A percentile compares a stretch with the other conserved stretches of the same genome.
These are phyloP conservation scores for Aythya fuligula DNA, from an alignment of 2,797 vertebrate genomes.

Conservation along the genomic window DNA sequence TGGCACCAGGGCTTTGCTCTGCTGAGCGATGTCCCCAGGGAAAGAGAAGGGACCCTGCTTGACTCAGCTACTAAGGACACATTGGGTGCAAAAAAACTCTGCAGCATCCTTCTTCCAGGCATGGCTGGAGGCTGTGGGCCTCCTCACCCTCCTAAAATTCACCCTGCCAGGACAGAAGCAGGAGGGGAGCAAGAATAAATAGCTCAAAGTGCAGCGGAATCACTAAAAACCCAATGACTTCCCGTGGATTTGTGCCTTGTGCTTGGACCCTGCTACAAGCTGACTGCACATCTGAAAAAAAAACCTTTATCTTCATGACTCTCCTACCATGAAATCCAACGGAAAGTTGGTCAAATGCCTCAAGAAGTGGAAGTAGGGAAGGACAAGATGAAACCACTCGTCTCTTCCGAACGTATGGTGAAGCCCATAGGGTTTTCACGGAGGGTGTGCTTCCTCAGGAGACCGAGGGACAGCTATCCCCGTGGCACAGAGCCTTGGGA, in stretches of 20 bases:
- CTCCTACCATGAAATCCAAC: background rate
- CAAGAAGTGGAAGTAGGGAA: background rate
- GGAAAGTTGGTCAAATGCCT: background rate
- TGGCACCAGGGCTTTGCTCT: background rate
- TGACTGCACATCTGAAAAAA: background rate
- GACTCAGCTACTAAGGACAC: background rate
- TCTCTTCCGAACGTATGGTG: background rate
- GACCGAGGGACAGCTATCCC: background rate
- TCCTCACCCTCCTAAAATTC: background rate
- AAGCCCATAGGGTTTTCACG: background rate
- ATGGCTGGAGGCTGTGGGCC: background rate
- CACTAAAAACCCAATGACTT: background rate
- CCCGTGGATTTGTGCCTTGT: background rate
- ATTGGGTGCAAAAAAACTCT: background rate
- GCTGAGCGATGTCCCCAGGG: background rate
- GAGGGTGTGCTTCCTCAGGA: background rate
- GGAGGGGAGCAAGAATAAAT: background rate
- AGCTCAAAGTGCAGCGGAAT: background rate
- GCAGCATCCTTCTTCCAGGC: background rate
- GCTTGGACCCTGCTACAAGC: background rate
- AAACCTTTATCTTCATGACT: background rate
- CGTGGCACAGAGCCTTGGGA: background rate
- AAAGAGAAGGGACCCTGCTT: background rate
- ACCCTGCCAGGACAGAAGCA: background rate
- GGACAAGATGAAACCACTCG: background rate